Conservation (phyloP, 2,113 vertebrate species). For the Forbesichthys agassizii region DNA sequence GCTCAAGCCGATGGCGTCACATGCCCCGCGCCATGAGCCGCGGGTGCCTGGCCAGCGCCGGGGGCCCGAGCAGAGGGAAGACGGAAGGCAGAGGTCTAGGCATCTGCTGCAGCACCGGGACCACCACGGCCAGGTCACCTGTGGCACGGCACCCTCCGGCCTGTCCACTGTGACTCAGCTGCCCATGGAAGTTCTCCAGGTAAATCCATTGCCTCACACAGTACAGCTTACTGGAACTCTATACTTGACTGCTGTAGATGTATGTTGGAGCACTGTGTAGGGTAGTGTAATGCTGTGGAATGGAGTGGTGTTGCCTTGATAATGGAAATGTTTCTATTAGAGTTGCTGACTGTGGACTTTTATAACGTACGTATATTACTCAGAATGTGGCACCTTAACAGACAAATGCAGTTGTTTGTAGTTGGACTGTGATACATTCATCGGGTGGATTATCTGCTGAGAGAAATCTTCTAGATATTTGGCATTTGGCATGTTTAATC, state of each 20-base stretch:
- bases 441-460: conserved; percentile 74
- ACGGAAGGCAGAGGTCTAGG: conserved; percentile 80
- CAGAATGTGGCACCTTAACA: conserved; percentile 40
- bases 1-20: conserved; percentile 83
- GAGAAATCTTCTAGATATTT: conserved; percentile 81
- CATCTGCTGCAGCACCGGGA: conserved; percentile 54
- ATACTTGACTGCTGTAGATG: not conserved
- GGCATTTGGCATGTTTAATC: conserved; percentile 83
- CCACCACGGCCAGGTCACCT: conserved; percentile 78
- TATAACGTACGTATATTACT: conserved; percentile 28
- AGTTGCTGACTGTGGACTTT: conserved; percentile 10
- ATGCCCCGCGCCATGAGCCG: conserved; percentile 82
- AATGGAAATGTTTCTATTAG: not conserved
- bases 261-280: not conserved
- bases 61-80: conserved; percentile 83
- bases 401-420: conserved; percentile 53
- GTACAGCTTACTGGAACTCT: conserved; percentile 1
- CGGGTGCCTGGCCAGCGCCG: conserved; percentile 82
- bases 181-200: conserved; percentile 90
- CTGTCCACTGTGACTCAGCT: conserved; percentile 77
- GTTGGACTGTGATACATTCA: conserved; percentile 68
- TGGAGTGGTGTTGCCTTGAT: not conserved
- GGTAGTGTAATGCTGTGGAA: not conserved
- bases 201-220: conserved; percentile 54
- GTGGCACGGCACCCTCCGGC: conserved; percentile 77